phyloP scores from a whole-genome alignment of 2,888 invertebrate genomes.

The Creontiades dilutus region DNA sequence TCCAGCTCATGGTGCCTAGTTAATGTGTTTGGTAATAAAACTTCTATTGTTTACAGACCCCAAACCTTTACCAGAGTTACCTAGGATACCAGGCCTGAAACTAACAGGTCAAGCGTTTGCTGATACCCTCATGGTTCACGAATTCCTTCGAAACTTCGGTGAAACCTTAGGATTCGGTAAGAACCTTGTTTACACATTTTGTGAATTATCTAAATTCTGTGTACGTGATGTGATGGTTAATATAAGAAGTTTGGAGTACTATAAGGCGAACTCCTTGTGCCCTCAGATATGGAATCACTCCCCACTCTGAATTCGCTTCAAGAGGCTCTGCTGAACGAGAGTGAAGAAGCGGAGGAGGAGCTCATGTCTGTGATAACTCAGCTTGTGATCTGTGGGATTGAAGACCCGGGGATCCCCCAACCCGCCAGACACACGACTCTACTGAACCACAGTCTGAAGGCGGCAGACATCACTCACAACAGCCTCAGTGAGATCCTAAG shows the following conservation, averaged over 20 bases:
- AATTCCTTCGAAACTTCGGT: conserved; percentile 97
- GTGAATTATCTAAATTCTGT: background rate
- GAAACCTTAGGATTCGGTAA: conserved; percentile 95
- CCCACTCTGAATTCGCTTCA: conserved; percentile 93
- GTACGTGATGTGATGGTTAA: background rate
- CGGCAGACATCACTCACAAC: conserved; percentile 93
- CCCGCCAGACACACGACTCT: conserved; percentile 93
- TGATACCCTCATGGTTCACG: conserved; percentile 95
- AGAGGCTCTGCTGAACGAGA: conserved; percentile 88
- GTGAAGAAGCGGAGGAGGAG: conserved; percentile 89
- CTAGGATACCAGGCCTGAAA: conserved; percentile 88
- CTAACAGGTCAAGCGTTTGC: conserved; percentile 94
- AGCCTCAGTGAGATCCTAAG: conserved; percentile 95
- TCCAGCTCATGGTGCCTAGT: too few relatives aligned
- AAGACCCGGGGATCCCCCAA: conserved; percentile 95
- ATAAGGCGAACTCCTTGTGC: background rate
- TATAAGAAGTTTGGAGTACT: background rate
- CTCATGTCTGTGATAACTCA: conserved; percentile 93
- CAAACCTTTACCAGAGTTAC: conserved; percentile 85
- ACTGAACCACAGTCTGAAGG: conserved; percentile 92
- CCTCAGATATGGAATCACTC: conserved; percentile 88
- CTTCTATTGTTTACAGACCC: conserved; percentile 80
- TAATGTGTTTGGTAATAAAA: too few relatives aligned
- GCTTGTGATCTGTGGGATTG: conserved; percentile 93
- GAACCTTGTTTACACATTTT: conserved; percentile 77